phyloP scores from a whole-genome alignment of 2,797 vertebrate genomes.

The Sebastes umbrosus region DNA sequence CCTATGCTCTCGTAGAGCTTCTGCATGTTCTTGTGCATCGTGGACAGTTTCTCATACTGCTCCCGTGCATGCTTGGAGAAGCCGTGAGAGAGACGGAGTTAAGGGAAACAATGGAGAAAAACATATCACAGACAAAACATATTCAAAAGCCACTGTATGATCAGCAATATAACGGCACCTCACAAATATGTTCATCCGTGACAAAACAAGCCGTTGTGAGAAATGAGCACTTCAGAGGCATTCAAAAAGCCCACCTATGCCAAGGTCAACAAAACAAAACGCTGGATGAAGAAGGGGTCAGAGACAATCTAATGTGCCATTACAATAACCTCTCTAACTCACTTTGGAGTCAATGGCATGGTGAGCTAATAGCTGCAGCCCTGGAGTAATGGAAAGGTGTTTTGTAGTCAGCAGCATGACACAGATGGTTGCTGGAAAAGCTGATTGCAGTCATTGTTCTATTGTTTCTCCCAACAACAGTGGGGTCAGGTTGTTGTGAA shows the following conservation, averaged over 20 bases:
- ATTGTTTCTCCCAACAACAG: slow-evolving; percentile 79
- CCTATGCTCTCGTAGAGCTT: slow-evolving; percentile 93
- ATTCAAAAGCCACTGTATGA: not conserved
- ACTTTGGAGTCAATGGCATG: slow-evolving; percentile 69
- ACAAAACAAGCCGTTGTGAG: slow-evolving; percentile 9
- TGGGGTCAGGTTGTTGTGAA: slow-evolving; percentile 77
- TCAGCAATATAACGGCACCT: not conserved
- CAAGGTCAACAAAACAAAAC: slow-evolving; percentile 67
- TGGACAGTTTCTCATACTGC: slow-evolving; percentile 94
- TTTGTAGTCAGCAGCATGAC: slow-evolving; percentile 74
- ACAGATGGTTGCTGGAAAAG: slow-evolving; percentile 74
- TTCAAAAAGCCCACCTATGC: slow-evolving; percentile 39
- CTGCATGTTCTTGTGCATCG: slow-evolving; percentile 97
- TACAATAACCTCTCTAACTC: slow-evolving; percentile 77
- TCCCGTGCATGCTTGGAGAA: slow-evolving; percentile 92
- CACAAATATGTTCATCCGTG: not conserved
- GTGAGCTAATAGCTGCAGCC: slow-evolving; percentile 75
- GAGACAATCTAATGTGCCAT: slow-evolving; percentile 67
- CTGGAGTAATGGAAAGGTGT: slow-evolving; percentile 74
- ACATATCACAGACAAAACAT: slow-evolving; percentile 1
- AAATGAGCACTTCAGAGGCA: slow-evolving; percentile 19
- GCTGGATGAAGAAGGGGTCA: slow-evolving; percentile 62
- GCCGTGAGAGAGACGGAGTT: slow-evolving; percentile 84
- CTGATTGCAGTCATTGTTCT: slow-evolving; percentile 81
- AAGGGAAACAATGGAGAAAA: slow-evolving; percentile 79